Base-by-base conservation (phyloP, 2,797 vertebrate genomes). In the Chelmon rostratus region DNA sequence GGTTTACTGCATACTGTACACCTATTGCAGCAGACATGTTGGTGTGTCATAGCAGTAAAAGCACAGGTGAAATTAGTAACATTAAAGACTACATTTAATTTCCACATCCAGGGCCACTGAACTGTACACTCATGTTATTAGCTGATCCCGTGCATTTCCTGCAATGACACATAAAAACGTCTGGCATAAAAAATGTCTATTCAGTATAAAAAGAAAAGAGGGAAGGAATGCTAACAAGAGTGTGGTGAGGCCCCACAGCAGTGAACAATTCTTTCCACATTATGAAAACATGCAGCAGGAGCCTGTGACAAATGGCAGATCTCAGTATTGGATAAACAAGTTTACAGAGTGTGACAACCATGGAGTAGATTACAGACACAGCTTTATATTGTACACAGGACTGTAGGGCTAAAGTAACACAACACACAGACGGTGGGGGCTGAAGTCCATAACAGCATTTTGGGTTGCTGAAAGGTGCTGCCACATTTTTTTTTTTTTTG, bases 221-320 rank as follows among this genome's bases (percentile, higher is more conserved):
- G 79, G 57, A 73, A 50, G 42, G 63, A 12, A 15, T 21, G 6
- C 8, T 33, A 12, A 66, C 19, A 23, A 31, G 18, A 28, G 12
- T 65, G 73, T 35, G 49, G 40, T 76, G 71, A 19, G n/a, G 21
- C 57, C 63, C 37, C 35, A 68, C 64, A 68, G 68, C 21, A 33
- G 13, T 65, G 11, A 86, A 49, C 31, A 68, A 5, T 80, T 87
- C 12, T 89, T 63, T 80, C 69, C 37, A 79, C 71, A 42, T 73
- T 53, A 73, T 42, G 40, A 12, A 78, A 84, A 78, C 23, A 53
- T 83, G 65, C 59, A 86, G 11, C 23, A 35, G 25, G 1, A 82
- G 59, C 40, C 65, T 71, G 78, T 77, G 79, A 83, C 68, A 63
- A 86, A 82, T 53, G 15, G 33, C 54, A 56, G 16, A 40, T 40